Conservation (phyloP, 1,140 invertebrate genomes). For the Polypedilum vanderplanki region DNA sequence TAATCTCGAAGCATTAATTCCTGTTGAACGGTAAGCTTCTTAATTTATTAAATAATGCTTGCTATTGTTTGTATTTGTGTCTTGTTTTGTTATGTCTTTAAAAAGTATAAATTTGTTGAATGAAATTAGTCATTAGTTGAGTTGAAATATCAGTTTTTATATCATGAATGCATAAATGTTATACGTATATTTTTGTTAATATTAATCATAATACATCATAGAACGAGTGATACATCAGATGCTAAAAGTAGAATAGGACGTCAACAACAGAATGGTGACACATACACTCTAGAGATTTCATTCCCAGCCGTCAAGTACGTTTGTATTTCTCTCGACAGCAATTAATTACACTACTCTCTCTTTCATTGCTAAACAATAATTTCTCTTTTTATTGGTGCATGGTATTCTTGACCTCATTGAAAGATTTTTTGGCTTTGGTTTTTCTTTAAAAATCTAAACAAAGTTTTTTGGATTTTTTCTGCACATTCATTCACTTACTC, state of each 20-base stretch:
- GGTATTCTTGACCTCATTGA: not conserved
- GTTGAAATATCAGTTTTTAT: too few relatives aligned
- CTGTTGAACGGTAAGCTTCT: conserved; percentile 70
- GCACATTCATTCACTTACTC: conserved; percentile 3
- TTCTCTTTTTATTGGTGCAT: not conserved
- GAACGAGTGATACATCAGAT: not conserved
- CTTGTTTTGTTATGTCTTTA: not conserved
- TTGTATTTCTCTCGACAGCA: conserved; percentile 23
- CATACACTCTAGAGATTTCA: conserved; percentile 80
- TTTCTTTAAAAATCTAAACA: not conserved
- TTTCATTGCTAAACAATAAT: not conserved
- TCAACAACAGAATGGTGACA: conserved; percentile 61
- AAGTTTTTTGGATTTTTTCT: not conserved
- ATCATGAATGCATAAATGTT: not conserved
- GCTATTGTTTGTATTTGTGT: conserved; percentile 32
- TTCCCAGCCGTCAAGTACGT: conserved; percentile 90
- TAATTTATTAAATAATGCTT: conserved; percentile 32
- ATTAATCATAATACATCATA: conserved; percentile 16
- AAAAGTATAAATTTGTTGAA: too few relatives aligned
- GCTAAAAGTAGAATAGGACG: conserved; percentile 52
- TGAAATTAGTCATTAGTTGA: too few relatives aligned
- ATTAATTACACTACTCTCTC: not conserved
- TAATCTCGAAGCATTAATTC: conserved; percentile 66
- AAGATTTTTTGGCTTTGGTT: not conserved
- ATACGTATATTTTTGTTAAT: conserved; percentile 32